These are phyloP conservation scores for Akabosia matsudoensis DNA, from an alignment of 1,140 invertebrate species.

Conservation along the genomic window DNA sequence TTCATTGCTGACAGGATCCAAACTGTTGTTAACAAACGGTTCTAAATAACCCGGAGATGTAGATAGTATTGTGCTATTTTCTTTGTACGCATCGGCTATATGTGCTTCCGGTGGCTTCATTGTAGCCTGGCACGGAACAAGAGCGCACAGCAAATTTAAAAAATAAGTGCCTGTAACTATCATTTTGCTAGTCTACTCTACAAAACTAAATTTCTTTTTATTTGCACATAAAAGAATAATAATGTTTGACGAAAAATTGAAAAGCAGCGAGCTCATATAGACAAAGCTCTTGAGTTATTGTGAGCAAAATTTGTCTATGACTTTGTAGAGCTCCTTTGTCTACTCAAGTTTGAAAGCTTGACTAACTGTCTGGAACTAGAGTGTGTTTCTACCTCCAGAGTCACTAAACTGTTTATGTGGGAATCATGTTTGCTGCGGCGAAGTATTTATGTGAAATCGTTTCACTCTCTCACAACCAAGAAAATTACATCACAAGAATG, in stretches of 20 bases:
- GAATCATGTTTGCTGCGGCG: background rate
- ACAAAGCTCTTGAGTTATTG: too few species aligned
- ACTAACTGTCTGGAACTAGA: background rate
- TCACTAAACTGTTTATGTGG: background rate
- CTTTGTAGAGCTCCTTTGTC: too few species aligned
- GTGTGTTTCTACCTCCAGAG: background rate
- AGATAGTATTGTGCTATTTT: background rate
- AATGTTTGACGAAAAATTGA: background rate
- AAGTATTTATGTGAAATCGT: background rate
- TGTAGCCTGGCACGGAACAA: background rate
- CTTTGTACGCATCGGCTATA: background rate
- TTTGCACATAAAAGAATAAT: too few species aligned
- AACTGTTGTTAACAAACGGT: background rate
- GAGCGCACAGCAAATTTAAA: background rate
- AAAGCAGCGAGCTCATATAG: too few species aligned
- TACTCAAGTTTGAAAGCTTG: too few species aligned
- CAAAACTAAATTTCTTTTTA: too few species aligned
- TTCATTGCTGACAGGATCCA: background rate
- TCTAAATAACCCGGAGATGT: background rate
- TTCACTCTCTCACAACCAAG: background rate
- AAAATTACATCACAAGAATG: background rate
- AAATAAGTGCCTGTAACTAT: background rate
- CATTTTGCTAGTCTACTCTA: too few species aligned
- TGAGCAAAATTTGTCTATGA: too few species aligned
- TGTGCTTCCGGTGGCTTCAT: constrained; percentile 2